These are phyloP conservation scores for Heterocephalus glaber DNA, from an alignment of 2,113 vertebrate species.

Conservation along the genomic window DNA sequence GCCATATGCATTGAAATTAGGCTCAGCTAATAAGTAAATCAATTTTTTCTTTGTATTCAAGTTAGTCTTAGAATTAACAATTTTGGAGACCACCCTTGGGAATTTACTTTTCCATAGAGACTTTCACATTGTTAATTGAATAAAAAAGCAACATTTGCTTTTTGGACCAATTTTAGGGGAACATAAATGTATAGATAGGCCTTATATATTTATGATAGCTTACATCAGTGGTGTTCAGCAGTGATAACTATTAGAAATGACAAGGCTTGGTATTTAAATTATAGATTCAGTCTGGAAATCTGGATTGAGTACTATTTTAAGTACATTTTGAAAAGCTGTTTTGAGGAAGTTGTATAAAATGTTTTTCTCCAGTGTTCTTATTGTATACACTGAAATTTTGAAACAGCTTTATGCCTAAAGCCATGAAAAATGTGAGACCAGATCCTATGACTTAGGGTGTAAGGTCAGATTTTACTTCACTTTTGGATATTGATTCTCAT, in stretches of 20 bases:
- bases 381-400: not conserved
- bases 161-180: slow-evolving; percentile 1
- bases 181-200: slow-evolving; percentile 23
- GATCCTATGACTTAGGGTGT: not conserved
- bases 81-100: not conserved
- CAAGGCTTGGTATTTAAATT: slow-evolving; percentile 66
- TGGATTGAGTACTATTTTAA: slow-evolving; percentile 53
- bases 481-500: not conserved
- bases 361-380: not conserved
- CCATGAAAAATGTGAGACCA: not conserved
- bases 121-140: slow-evolving; percentile 42
- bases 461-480: not conserved
- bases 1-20: not conserved
- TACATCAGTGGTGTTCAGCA: not conserved
- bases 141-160: not conserved
- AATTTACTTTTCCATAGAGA: not conserved
- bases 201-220: slow-evolving; percentile 55
- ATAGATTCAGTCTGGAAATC: slow-evolving; percentile 48
- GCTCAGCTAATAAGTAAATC: not conserved
- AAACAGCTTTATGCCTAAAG: not conserved
- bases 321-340: slow-evolving; percentile 44
- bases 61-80: not conserved
- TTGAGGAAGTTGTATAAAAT: not conserved
- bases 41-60: not conserved
- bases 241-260: slow-evolving; percentile 65